Evolutionary conservation across 2,113 vertebrate genomes (phyloP).

Genomic region (Tinamus guttatus): DNA sequence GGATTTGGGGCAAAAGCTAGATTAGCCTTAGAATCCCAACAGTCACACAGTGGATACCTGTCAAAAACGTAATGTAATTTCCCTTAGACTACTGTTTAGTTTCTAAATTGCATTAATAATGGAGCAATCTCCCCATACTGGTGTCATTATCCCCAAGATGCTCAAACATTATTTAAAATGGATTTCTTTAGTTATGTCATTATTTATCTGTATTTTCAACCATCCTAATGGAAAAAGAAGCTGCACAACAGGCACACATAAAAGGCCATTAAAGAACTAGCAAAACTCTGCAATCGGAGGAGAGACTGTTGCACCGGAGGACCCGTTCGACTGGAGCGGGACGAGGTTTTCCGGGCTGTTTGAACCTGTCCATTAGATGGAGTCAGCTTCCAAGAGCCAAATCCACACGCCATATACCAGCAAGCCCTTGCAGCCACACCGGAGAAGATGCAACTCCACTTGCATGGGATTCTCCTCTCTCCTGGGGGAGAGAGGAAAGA

Average conservation of each 20-base stretch:
- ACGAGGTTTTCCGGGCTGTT: background rate
- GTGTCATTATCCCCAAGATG: background rate
- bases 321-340: background rate
- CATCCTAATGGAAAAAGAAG: background rate
- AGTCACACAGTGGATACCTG: accelerated
- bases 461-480: background rate
- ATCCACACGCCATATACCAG: accelerated
- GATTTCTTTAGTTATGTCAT: background rate
- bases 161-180: background rate
- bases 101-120: constrained; percentile 24
- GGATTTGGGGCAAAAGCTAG: background rate
- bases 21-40: background rate
- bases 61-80: background rate
- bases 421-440: background rate
- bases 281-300: background rate
- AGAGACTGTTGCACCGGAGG: accelerated
- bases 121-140: background rate
- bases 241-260: background rate
- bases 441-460: background rate
- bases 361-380: background rate
- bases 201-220: background rate
- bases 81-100: background rate
- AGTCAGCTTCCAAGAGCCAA: background rate
- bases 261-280: background rate
- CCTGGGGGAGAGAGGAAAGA: background rate